A percentile compares a stretch with the other conserved stretches of the same genome.
Conservation (phyloP, 2,888 invertebrate species). For the Pterostichus madidus region DNA sequence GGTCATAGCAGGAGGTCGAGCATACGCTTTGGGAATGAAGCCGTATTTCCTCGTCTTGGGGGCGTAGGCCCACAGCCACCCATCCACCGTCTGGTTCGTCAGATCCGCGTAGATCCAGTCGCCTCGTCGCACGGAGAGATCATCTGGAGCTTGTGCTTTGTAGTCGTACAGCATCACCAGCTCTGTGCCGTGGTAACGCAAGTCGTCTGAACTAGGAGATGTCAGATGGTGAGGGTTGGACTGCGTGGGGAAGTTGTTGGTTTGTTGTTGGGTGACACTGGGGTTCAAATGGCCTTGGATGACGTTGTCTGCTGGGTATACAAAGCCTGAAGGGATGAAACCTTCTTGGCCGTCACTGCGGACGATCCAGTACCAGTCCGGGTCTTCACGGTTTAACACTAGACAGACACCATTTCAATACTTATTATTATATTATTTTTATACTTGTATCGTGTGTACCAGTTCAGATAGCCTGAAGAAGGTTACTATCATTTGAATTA, state of each 20-base stretch:
- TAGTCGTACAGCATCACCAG: conserved; percentile 97
- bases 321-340: conserved; percentile 96
- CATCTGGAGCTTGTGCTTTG: conserved; percentile 96
- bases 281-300: conserved; percentile 80
- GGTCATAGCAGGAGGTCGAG: conserved; percentile 94
- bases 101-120: conserved; percentile 98
- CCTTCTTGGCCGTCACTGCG: conserved; percentile 96
- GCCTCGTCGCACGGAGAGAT: conserved; percentile 92
- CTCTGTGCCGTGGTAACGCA: conserved; percentile 92
- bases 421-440: not conserved
- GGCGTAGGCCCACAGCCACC: conserved; percentile 97
- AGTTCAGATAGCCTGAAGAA: no score
- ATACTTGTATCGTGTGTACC: no score
- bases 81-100: conserved; percentile 95
- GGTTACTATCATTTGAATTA: no score
- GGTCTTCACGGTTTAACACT: conserved; percentile 95
- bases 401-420: conserved; percentile 70
- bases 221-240: conserved; percentile 73
- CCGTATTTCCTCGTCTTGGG: conserved; percentile 95
- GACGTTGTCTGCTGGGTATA: conserved; percentile 93
- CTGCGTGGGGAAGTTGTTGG: conserved; percentile 72
- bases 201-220: conserved; percentile 80
- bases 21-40: conserved; percentile 96
- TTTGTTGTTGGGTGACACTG: conserved; percentile 73
- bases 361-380: conserved; percentile 98